Base-by-base conservation (phyloP, 2,113 vertebrate species). In the Tichodroma muraria region DNA sequence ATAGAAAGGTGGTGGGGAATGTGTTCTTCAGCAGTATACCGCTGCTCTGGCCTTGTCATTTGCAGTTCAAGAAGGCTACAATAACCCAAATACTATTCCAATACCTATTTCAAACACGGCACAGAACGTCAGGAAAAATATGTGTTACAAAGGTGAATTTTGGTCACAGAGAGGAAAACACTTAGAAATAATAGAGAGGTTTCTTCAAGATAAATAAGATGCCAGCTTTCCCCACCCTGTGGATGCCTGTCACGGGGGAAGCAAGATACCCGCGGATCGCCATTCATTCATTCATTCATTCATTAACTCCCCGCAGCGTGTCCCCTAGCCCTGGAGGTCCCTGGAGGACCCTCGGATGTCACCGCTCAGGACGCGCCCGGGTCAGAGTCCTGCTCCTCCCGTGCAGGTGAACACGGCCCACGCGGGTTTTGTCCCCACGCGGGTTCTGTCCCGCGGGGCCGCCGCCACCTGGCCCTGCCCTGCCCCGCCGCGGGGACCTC, bases 101-200 rank as follows among this genome's bases (percentile, higher is more conserved):
- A n/a, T n/a, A 3, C 30, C 8, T 21, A 6, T 52, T 68, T n/a
- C 61, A 47, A 56, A 83, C 0, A 71, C 0, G 1, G 40, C 40
- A 16, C 22, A 17, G 69, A 47, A 52, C 0, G 24, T 16, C 37
- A 35, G 45, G 35, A 40, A 75, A 72, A 85, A 72, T 13, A 7
- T 0, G 8, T 0, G 15, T 60, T 47, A 33, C 4, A 25, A 38
- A 42, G 35, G 13, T 9, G 69, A 27, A 37, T 61, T 80, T 64
- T 3, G 13, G 24, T 10, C 1, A 0, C 50, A 25, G 73, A 14
- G 27, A 38, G 33, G 33, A 60, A 88, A 22, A 50, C 27, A 6
- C 30, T 30, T 20, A 7, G n/a, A 76, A 56, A 30, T 12, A 42
- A 47, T 1, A 15, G 2, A 17, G 12, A 8, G 5, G 3, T 47